phyloP scores from a whole-genome alignment of 2,113 vertebrate genomes.

The Myodes glareolus region DNA sequence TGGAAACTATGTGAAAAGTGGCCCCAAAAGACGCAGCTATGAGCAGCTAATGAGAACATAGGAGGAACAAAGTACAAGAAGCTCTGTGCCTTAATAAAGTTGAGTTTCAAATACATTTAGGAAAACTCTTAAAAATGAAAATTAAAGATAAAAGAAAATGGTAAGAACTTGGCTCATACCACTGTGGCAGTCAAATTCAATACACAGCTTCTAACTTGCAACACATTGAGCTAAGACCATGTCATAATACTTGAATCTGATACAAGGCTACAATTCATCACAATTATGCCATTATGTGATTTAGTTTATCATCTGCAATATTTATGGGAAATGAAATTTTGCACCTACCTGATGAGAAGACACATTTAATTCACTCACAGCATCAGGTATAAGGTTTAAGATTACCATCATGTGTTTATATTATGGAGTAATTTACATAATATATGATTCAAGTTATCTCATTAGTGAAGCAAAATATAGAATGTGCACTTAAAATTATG shows the following conservation, averaged over 20 bases:
- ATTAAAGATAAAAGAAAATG: neutral
- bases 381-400: conserved; percentile 11
- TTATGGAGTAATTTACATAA: conserved; percentile 45
- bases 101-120: neutral
- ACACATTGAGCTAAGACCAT: neutral
- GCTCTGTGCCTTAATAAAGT: neutral
- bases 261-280: neutral
- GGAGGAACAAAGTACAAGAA: neutral
- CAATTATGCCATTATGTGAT: neutral
- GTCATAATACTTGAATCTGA: neutral
- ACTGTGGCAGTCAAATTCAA: neutral
- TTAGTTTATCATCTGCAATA: conserved; percentile 30
- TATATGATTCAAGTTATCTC: conserved; percentile 42
- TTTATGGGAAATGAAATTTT: conserved; percentile 6
- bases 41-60: neutral
- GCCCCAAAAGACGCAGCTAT: neutral
- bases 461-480: conserved; percentile 60
- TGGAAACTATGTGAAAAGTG: neutral
- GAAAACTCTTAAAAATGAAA: neutral
- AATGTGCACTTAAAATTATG: neutral
- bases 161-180: no score
- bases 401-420: conserved; percentile 28
- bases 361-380: conserved; percentile 22
- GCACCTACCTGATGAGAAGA: conserved; percentile 39
- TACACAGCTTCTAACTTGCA: neutral